A percentile compares a stretch with the other conserved stretches of the same genome.
These are phyloP conservation scores for Volucella zonaria DNA, from an alignment of 2,888 invertebrate genomes.

Conservation along the genomic window DNA sequence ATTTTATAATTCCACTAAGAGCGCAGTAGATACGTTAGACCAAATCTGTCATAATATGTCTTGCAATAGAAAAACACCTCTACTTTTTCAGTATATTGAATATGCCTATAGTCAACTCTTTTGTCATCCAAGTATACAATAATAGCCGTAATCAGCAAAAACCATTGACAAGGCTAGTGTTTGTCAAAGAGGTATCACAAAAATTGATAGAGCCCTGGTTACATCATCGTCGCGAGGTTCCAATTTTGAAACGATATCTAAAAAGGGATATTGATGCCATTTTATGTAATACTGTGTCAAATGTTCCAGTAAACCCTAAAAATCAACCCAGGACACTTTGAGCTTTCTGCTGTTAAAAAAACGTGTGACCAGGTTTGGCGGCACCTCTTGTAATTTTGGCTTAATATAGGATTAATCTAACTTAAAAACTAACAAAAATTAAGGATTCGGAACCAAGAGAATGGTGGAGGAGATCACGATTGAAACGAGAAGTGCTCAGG, in stretches of 20 bases:
- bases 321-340: conserved; percentile 7
- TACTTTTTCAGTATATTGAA: conserved; percentile 3
- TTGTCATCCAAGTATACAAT: conserved; percentile 7
- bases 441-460: no score
- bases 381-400: conserved; percentile 16
- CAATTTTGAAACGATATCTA: background rate
- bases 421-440: no score
- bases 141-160: background rate
- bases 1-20: no score
- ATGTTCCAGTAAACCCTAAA: conserved; percentile 1
- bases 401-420: no score
- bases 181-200: background rate
- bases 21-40: no score
- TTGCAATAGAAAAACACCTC: background rate
- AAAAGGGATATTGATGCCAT: background rate
- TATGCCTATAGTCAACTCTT: conserved; percentile 5
- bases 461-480: no score
- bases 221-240: conserved; percentile 5
- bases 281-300: background rate
- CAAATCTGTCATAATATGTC: no score
- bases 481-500: no score
- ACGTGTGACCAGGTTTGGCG: background rate
- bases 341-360: conserved; percentile 12
- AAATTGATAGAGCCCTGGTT: background rate
- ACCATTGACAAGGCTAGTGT: conserved; percentile 2